Conservation (phyloP, 2,888 invertebrate species). For the Thalpophila matura region DNA sequence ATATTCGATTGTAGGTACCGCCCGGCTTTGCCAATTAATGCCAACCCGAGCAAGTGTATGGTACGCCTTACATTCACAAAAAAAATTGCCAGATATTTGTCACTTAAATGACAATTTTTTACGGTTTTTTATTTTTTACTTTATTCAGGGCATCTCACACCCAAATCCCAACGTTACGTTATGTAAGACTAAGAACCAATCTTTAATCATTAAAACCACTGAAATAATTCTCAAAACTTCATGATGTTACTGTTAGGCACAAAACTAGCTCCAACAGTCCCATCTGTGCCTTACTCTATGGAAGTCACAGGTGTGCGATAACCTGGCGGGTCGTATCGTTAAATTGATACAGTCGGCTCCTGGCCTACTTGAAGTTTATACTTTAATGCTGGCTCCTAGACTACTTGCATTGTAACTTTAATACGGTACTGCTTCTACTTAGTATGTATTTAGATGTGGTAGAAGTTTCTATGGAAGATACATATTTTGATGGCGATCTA, state of each 20-base stretch:
- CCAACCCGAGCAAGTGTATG: too few species aligned
- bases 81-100: too few species aligned
- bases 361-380: slow-evolving; percentile 54
- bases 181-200: too few species aligned
- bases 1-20: too few species aligned
- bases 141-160: too few species aligned
- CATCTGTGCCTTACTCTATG: slow-evolving; percentile 60
- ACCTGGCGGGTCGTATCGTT: slow-evolving; percentile 67
- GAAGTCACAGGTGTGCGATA: slow-evolving; percentile 71
- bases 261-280: slow-evolving; percentile 1
- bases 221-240: background rate
- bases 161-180: too few species aligned
- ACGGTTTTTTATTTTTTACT: too few species aligned
- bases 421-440: slow-evolving; percentile 2
- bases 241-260: slow-evolving; percentile 20
- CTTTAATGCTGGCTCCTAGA: slow-evolving; percentile 46
- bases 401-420: slow-evolving; percentile 26
- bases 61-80: too few species aligned
- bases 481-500: background rate
- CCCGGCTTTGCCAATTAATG: too few species aligned
- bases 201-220: too few species aligned
- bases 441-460: background rate
- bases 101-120: too few species aligned
- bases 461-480: slow-evolving; percentile 16
- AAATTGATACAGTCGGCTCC: slow-evolving; percentile 72